phyloP scores from a whole-genome alignment of 2,113 vertebrate species.

The Callithrix jacchus region DNA sequence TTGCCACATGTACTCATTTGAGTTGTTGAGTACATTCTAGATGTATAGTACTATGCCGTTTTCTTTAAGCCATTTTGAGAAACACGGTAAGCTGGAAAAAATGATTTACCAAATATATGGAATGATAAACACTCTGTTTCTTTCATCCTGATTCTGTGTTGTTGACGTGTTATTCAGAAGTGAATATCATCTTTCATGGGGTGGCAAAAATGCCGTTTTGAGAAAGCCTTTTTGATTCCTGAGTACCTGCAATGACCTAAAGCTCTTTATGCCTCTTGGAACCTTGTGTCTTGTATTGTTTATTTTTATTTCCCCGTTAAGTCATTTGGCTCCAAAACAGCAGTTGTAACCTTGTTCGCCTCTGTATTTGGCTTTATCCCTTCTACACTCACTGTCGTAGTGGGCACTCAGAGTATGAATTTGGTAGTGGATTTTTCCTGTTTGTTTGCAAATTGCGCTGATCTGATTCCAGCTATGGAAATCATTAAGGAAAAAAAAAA shows the following conservation, averaged over 20 bases:
- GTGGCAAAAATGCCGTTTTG: neutral
- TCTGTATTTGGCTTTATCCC: neutral
- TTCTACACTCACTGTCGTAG: neutral
- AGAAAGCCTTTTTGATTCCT: conserved; percentile 18
- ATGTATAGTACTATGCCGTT: neutral
- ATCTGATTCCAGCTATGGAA: conserved; percentile 8
- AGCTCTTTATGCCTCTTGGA: neutral
- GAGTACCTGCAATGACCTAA: neutral
- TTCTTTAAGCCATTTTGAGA: conserved; percentile 38
- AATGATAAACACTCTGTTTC: neutral
- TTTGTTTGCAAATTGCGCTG: neutral
- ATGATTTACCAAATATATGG: neutral
- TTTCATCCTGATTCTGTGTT: conserved; percentile 11
- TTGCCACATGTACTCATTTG: neutral
- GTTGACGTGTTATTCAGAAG: neutral
- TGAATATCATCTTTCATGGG: neutral
- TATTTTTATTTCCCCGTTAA: neutral
- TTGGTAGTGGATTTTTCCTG: neutral
- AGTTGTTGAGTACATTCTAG: neutral
- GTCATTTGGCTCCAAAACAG: neutral
- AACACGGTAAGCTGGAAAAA: conserved; percentile 6
- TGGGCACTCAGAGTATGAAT: neutral
- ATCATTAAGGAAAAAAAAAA: neutral
- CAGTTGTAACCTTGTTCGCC: neutral
- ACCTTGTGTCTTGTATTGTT: neutral